Evolutionary conservation across 2,888 invertebrate species (phyloP).

Genomic region (Diarsia mendica): DNA sequence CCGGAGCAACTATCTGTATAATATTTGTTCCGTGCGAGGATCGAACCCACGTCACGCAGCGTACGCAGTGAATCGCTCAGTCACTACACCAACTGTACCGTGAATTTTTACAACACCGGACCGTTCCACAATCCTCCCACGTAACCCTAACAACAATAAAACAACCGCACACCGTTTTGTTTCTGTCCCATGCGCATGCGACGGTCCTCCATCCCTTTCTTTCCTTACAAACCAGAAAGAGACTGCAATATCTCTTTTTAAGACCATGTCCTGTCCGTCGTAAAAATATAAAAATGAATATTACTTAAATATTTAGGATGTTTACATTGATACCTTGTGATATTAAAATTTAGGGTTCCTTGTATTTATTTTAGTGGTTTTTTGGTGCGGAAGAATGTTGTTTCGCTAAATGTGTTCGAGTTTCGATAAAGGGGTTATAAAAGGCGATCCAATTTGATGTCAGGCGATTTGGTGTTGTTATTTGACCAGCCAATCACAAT

Average conservation of each 20-base stretch:
- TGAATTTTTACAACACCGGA: background rate
- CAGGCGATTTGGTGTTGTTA: too few species aligned
- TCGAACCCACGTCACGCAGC: too few species aligned
- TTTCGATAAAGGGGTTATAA: background rate
- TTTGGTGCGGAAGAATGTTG: constrained; percentile 14
- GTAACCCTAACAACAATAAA: constrained; percentile 70
- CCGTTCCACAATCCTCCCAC: constrained; percentile 22
- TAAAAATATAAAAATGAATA: constrained; percentile 70
- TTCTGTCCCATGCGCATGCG: constrained; percentile 76
- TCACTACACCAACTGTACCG: too few species aligned
- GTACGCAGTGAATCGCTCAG: too few species aligned
- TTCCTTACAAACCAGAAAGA: constrained; percentile 6
- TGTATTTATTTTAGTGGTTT: constrained; percentile 35
- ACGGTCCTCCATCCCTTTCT: constrained; percentile 25
- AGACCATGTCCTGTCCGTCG: constrained; percentile 58
- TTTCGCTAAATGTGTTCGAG: background rate
- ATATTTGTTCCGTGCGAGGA: too few species aligned
- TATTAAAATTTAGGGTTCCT: constrained; percentile 66
- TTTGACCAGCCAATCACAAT: too few species aligned
- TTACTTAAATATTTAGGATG: constrained; percentile 76
- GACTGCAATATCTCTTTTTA: constrained; percentile 50
- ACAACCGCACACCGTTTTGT: constrained; percentile 76
- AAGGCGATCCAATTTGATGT: too few species aligned
- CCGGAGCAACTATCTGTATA: too few species aligned
- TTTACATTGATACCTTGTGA: constrained; percentile 77